phyloP scores from a whole-genome alignment of 1,140 invertebrate species.

The Bombus superbus region DNA sequence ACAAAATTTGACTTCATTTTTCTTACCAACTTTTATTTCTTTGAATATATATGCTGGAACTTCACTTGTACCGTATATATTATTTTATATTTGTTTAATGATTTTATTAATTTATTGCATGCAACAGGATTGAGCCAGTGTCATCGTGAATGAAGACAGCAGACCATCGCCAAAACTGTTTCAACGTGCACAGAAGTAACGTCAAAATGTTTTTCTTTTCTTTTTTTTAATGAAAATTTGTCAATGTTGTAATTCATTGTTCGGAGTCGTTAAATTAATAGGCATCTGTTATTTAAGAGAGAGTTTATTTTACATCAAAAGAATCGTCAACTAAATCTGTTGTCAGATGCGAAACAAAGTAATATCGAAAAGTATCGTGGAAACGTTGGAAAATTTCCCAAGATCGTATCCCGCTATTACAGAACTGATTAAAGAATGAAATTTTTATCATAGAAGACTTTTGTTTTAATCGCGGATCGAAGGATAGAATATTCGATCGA shows the following conservation, averaged over 20 bases:
- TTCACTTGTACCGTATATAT: constrained; percentile 17
- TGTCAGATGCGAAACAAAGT: not conserved
- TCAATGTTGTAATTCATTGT: not conserved
- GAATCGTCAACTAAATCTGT: not conserved
- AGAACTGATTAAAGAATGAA: not conserved
- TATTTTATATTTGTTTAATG: constrained; percentile 38
- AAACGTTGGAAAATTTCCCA: not conserved
- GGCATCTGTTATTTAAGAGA: not conserved
- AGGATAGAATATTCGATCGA: not conserved
- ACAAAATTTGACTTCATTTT: not conserved
- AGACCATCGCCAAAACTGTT: constrained; percentile 23
- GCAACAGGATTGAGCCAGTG: constrained; percentile 72
- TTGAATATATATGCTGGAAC: not conserved
- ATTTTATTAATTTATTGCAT: constrained; percentile 74
- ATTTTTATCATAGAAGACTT: not conserved
- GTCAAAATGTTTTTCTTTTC: not conserved
- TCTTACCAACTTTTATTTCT: not conserved
- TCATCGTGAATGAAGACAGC: constrained; percentile 43
- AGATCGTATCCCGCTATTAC: not conserved
- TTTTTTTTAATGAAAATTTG: not conserved
- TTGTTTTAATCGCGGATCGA: not conserved
- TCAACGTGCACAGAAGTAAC: constrained; percentile 19
- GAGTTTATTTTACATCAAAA: not conserved
- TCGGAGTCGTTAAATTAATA: not conserved
- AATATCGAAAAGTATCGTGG: not conserved